Evolutionary conservation across 2,797 vertebrate genomes (phyloP).

Genomic region (Malurus leucopterus): DNA sequence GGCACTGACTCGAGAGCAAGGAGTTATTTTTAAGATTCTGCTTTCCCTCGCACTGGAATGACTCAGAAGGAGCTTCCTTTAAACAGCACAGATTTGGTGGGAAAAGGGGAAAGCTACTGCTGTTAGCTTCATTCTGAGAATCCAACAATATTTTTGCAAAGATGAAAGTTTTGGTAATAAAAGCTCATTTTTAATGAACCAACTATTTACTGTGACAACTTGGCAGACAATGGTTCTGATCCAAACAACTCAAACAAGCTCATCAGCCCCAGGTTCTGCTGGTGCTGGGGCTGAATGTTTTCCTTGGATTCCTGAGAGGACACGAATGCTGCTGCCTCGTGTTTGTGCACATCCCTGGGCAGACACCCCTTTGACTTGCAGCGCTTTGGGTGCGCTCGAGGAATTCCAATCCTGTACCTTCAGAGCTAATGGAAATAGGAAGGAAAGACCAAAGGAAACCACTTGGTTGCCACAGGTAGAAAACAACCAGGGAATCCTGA

Average conservation of each 20-base stretch:
- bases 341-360: not conserved
- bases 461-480: not conserved
- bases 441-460: not conserved
- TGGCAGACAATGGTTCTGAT: not conserved
- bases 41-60: not conserved
- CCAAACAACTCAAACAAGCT: not conserved
- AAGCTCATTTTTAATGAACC: not conserved
- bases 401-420: not conserved
- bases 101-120: not conserved
- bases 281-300: not conserved
- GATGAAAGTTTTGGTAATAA: not conserved
- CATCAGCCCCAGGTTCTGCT: not conserved
- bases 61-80: not conserved
- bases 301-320: not conserved
- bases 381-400: not conserved
- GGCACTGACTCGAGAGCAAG: not conserved
- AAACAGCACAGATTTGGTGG: not conserved
- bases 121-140: not conserved
- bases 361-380: not conserved
- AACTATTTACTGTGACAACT: not conserved
- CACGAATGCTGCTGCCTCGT: fast-evolving
- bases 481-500: not conserved
- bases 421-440: not conserved
- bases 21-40: not conserved
- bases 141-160: not conserved